Percentiles rank a stretch among this genome's conserved stretches.
phyloP scores from a whole-genome alignment of 1,140 invertebrate genomes.

The Drosophila yakuba region DNA sequence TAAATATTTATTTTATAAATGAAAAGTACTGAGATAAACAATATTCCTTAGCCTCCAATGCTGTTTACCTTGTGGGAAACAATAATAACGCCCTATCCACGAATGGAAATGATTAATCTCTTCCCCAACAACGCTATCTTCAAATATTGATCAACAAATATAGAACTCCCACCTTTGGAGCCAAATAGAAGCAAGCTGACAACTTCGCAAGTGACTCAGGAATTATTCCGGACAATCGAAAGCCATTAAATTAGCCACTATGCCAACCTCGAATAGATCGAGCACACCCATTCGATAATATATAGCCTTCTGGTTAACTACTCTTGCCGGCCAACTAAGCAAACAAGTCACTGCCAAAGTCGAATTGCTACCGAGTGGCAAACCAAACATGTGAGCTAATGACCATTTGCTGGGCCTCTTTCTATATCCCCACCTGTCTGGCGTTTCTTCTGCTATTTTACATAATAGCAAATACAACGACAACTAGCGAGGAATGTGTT shows the following conservation, averaged over 20 bases:
- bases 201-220: constrained; percentile 19
- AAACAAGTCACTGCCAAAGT: constrained; percentile 46
- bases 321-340: constrained; percentile 32
- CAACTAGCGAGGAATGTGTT: constrained; percentile 38
- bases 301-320: constrained; percentile 23
- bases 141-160: constrained; percentile 46
- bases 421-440: background rate
- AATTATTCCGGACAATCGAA: constrained; percentile 21
- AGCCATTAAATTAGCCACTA: constrained; percentile 16
- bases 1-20: no score
- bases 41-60: background rate
- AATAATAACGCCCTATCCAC: background rate
- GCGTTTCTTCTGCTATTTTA: constrained; percentile 26
- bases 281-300: constrained; percentile 22
- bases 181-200: background rate
- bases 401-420: constrained; percentile 24
- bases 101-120: constrained; percentile 14
- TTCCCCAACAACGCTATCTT: background rate
- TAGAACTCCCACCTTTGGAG: constrained; percentile 4
- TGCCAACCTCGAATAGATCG: constrained; percentile 5
- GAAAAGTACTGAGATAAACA: background rate
- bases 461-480: constrained; percentile 24
- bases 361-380: constrained; percentile 31
- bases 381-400: constrained; percentile 32
- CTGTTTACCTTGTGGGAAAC: background rate